A percentile compares a stretch with the other conserved stretches of the same genome.
Evolutionary conservation across 2,888 invertebrate genomes (phyloP).

Genomic region (Onthophagus sagittarius): DNA sequence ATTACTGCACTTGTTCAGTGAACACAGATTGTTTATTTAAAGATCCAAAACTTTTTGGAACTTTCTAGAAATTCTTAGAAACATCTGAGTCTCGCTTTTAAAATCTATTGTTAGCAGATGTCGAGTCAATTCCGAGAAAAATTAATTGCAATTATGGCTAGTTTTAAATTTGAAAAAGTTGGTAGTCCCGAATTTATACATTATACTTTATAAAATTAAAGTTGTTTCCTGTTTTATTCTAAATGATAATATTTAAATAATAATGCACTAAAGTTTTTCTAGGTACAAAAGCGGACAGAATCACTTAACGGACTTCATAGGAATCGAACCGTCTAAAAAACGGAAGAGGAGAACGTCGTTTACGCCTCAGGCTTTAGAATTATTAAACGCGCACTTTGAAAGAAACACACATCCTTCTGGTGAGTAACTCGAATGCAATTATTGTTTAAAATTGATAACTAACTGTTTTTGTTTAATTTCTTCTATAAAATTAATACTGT

Average conservation of each 20-base stretch:
- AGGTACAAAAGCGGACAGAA: slow-evolving; percentile 91
- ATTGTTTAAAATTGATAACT: slow-evolving; percentile 1
- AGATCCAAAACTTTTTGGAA: too few species aligned
- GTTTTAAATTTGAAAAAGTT: too few species aligned
- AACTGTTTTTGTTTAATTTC: slow-evolving; percentile 5
- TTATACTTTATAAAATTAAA: too few species aligned
- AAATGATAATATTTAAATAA: slow-evolving; percentile 28
- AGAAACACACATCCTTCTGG: slow-evolving; percentile 97
- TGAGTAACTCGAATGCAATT: slow-evolving; percentile 43
- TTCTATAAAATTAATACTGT: neutral
- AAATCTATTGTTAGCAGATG: too few species aligned
- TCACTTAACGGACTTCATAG: slow-evolving; percentile 92
- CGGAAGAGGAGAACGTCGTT: slow-evolving; percentile 94
- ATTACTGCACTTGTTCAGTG: too few species aligned
- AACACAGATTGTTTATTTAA: too few species aligned
- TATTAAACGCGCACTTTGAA: slow-evolving; percentile 93
- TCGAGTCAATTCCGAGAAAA: too few species aligned
- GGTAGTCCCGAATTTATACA: too few species aligned
- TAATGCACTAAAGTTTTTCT: slow-evolving; percentile 46
- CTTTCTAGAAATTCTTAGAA: too few species aligned
- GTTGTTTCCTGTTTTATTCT: neutral
- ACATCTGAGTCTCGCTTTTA: too few species aligned
- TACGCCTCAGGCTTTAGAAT: slow-evolving; percentile 92
- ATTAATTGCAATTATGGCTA: too few species aligned
- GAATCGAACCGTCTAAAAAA: slow-evolving; percentile 95